Evolutionary conservation across 1,140 invertebrate species (phyloP), one percentile per base, ranked within the genome.

Genomic region (Oedothorax gibbosus): DNA sequence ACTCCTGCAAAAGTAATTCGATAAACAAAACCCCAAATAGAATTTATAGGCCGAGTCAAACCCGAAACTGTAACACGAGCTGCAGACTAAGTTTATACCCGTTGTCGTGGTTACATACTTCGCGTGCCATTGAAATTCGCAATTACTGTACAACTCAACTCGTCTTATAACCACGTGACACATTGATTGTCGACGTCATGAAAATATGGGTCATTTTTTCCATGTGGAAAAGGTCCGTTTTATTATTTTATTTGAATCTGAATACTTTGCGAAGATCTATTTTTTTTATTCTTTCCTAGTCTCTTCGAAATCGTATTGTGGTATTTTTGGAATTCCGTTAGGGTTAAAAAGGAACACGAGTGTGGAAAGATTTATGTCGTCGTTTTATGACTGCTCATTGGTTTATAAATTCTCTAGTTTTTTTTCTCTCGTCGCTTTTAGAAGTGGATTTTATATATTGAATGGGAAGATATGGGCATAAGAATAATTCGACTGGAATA

Each of bases 161-260:
- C 35, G 35, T 35, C 35, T 64, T 50, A n/a, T 49, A 20, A 64
- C 35, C 80, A 82, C 80, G 80, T 82, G 80, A 82, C 60, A 73
- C 80, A 82, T 82, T 82, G 80, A 82, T 82, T 82, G 80, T 60
- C 69, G 21, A 82, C 80, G 80, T 82, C 80, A 82, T 82, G 57
- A 54, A 82, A 82, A 82, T 82, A 73, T 82, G 80, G 68, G 69
- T 65, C 80, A 73, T 60, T 82, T 82, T 73, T 82, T 81, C 20
- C 18, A 0, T 11, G 49, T 51, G 0, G 49, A 7, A 35, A 12
- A 60, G 0, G 57, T 14, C n/a, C 57, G 12, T 71, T n/a, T 71
- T 71, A 53, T 7, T 53, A 54, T 57, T 60, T 75, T 75, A 12
- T 21, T 57, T 77, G 62, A 64, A 51, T 64, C 11, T 14, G 11